Conservation (phyloP, 2,797 vertebrate species). For the Chiloscyllium punctatum region DNA sequence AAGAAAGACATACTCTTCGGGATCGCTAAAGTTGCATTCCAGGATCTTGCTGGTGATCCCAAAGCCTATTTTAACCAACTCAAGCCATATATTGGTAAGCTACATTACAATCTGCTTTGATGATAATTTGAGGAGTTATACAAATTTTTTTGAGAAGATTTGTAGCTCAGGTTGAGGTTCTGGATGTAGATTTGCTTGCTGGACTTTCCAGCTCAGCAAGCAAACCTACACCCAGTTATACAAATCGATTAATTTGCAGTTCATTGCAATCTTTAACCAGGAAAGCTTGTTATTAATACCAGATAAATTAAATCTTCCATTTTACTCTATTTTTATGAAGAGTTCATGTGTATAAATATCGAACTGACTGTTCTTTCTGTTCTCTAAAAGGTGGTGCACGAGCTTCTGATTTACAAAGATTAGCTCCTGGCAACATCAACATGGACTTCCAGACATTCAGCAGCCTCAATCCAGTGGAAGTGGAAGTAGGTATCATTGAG, state of each 20-base stretch:
- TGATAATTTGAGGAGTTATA: neutral
- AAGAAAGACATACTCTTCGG: constrained; percentile 22
- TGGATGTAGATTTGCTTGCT: too few relatives aligned
- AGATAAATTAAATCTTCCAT: neutral
- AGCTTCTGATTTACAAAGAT: neutral
- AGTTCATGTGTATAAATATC: neutral
- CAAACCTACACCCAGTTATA: neutral
- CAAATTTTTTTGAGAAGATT: neutral
- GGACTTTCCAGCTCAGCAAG: too few relatives aligned
- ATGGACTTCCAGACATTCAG: constrained; percentile 1
- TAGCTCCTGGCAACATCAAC: neutral
- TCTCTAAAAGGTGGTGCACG: neutral
- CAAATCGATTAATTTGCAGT: neutral
- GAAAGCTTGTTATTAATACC: neutral
- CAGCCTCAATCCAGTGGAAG: constrained; percentile 5
- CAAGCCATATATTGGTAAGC: neutral
- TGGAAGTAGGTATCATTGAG: neutral
- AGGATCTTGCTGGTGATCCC: neutral
- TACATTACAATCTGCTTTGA: neutral
- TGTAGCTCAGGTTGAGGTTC: too few relatives aligned
- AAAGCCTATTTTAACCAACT: neutral
- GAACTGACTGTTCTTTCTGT: neutral
- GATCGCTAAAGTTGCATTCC: constrained; percentile 1
- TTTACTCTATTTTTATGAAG: neutral
- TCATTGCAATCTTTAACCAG: neutral